phyloP scores from a whole-genome alignment of 2,888 invertebrate genomes.

The Sialis fuliginosa region DNA sequence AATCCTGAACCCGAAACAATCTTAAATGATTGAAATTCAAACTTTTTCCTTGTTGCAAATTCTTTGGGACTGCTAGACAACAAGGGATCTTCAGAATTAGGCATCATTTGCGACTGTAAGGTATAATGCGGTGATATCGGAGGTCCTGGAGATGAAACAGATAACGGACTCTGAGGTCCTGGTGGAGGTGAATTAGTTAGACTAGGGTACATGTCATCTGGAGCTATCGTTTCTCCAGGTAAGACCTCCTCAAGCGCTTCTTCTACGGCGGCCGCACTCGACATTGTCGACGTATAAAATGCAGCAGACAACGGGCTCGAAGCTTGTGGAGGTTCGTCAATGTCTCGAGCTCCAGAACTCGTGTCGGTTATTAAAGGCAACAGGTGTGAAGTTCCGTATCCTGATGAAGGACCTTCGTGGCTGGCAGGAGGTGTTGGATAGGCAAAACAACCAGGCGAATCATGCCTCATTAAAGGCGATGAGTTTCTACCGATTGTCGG shows the following conservation, averaged over 20 bases:
- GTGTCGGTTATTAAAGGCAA: slow-evolving; percentile 27
- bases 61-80: slow-evolving; percentile 71
- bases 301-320: slow-evolving; percentile 70
- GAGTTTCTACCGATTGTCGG: slow-evolving; percentile 40
- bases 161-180: slow-evolving; percentile 38
- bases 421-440: slow-evolving; percentile 82
- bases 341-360: slow-evolving; percentile 22
- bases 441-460: slow-evolving; percentile 52
- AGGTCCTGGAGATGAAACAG: slow-evolving; percentile 26
- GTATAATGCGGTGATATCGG: slow-evolving; percentile 14
- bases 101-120: slow-evolving; percentile 68
- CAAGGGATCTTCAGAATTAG: slow-evolving; percentile 72
- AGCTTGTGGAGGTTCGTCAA: slow-evolving; percentile 49
- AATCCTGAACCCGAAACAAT: slow-evolving; percentile 28
- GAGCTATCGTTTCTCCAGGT: slow-evolving; percentile 52
- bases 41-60: slow-evolving; percentile 38
- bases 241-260: slow-evolving; percentile 71
- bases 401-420: slow-evolving; percentile 60
- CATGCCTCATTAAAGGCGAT: slow-evolving; percentile 40
- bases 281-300: slow-evolving; percentile 70
- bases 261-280: slow-evolving; percentile 73
- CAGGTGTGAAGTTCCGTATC: slow-evolving; percentile 23
- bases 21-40: slow-evolving; percentile 38
- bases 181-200: slow-evolving; percentile 37
- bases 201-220: slow-evolving; percentile 28